Conservation (phyloP, 2,888 invertebrate species). For the Thecophora atra region DNA sequence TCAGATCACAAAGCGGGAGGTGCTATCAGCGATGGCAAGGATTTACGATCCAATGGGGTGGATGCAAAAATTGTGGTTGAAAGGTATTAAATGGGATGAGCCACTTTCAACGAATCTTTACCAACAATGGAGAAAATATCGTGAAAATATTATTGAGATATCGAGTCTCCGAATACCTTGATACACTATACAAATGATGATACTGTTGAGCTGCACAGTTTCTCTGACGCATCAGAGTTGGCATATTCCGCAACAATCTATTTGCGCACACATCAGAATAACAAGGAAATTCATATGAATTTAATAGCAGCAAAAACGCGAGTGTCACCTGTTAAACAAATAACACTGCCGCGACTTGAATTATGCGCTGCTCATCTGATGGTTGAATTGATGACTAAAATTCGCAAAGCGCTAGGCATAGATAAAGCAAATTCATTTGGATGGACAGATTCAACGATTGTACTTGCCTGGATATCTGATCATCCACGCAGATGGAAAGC, state of each 20-base stretch:
- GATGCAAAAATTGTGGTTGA: constrained; percentile 41
- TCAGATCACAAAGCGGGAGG: constrained; percentile 35
- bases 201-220: constrained; percentile 38
- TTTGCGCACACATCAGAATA: constrained; percentile 5
- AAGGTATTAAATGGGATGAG: too few species aligned
- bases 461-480: constrained; percentile 24
- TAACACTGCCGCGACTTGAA: constrained; percentile 38
- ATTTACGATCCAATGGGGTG: constrained; percentile 22
- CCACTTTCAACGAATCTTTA: too few species aligned
- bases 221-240: constrained; percentile 39
- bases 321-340: constrained; percentile 39
- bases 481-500: constrained; percentile 27
- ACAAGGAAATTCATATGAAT: constrained; percentile 4
- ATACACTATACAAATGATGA: neutral
- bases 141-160: neutral
- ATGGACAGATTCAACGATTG: constrained; percentile 29
- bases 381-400: constrained; percentile 31
- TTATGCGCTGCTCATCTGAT: constrained; percentile 39
- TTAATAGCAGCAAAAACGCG: constrained; percentile 37
- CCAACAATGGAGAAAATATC: too few species aligned
- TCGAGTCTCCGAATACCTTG: neutral
- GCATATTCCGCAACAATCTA: constrained; percentile 38
- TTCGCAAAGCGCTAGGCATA: neutral
- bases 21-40: constrained; percentile 38
- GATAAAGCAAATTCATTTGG: neutral